Base-by-base conservation (phyloP, 2,113 vertebrate genomes). In the Girardinichthys multiradiatus region DNA sequence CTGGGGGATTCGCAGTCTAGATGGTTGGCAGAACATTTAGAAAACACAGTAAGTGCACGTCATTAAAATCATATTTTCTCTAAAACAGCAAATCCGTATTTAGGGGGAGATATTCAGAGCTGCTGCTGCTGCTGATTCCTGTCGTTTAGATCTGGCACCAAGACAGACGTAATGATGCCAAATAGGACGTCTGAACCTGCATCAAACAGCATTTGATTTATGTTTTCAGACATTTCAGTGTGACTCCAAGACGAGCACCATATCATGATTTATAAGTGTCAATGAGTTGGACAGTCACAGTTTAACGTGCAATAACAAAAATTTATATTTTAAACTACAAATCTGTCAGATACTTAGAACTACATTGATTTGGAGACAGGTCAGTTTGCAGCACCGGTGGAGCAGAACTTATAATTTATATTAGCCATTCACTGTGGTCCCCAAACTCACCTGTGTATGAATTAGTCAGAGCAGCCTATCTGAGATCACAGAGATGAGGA, bases 111-210 rank as follows among this genome's bases (percentile, higher is more conserved):
- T 78, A 76, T 84, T 82, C 30, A 21, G 39, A 30, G 67, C 62
- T 30, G 33, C 29, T 27, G 75, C 39, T 75, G 77, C 69, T 68
- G 63, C 68, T 48, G 73, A 74, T 76, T 84, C 77, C 57, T 74
- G 81, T 74, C 82, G 67, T 78, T 85, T 69, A 79, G 81, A 57
- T 4, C 51, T 64, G 80, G 86, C 74, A n/a, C 68, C 42, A 30
- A 9, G 58, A 82, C 61, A 76, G 76, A 83, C 61, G 59, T 64
- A 57, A 59, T 51, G 45, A 72, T n/a, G 61, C 84, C 87, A 89
- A 89, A 69, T 86, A 73, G 86, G 81, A 75, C 76, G 48, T 54
- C 58, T 72, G 35, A 86, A 73, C 76, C 74, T 79, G 81, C 62
- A 76, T 79, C 74, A 84, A 66, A 82, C 0, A 70, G 66, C 39